These are phyloP conservation scores for Sarcophaga variegata DNA, from an alignment of 2,888 invertebrate species.

Conservation along the genomic window DNA sequence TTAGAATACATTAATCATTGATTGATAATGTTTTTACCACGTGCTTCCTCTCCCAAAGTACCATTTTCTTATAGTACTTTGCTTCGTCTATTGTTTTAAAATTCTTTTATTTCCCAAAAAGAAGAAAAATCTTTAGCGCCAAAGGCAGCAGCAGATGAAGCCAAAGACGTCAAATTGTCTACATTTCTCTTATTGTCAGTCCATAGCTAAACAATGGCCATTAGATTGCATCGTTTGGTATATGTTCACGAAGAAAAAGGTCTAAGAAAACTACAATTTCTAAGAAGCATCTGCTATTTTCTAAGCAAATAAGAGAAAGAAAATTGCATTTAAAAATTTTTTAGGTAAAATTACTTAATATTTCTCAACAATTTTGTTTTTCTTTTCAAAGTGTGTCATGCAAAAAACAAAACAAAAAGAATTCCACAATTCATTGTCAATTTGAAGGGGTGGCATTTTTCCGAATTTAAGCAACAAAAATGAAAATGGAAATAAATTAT, in stretches of 20 bases:
- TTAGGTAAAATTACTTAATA: conserved; percentile 45
- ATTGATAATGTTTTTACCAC: conserved; percentile 68
- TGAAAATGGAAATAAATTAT: too few relatives aligned
- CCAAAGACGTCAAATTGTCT: conserved; percentile 67
- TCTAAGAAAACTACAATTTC: conserved; percentile 13
- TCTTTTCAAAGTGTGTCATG: conserved; percentile 19
- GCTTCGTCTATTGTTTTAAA: conserved; percentile 15
- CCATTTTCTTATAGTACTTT: conserved; percentile 27
- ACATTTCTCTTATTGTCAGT: conserved; percentile 42
- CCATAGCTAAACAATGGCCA: conserved; percentile 51
- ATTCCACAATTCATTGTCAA: conserved; percentile 35
- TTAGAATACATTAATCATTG: conserved; percentile 66
- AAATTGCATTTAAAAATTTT: conserved; percentile 11
- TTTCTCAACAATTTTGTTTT: neutral
- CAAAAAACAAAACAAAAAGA: conserved; percentile 14
- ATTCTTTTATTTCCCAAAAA: conserved; percentile 21
- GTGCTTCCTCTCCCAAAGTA: conserved; percentile 57
- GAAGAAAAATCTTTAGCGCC: conserved; percentile 56
- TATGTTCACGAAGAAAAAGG: neutral
- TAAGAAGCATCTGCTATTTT: conserved; percentile 59
- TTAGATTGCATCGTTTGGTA: conserved; percentile 53
- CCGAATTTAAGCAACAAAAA: too few relatives aligned
- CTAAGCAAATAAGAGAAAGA: conserved; percentile 5
- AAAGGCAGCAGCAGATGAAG: conserved; percentile 59
- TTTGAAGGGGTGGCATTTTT: conserved; percentile 26